Evolutionary conservation across 1,140 invertebrate genomes (phyloP).

Genomic region (Lepidurus arcticus): DNA sequence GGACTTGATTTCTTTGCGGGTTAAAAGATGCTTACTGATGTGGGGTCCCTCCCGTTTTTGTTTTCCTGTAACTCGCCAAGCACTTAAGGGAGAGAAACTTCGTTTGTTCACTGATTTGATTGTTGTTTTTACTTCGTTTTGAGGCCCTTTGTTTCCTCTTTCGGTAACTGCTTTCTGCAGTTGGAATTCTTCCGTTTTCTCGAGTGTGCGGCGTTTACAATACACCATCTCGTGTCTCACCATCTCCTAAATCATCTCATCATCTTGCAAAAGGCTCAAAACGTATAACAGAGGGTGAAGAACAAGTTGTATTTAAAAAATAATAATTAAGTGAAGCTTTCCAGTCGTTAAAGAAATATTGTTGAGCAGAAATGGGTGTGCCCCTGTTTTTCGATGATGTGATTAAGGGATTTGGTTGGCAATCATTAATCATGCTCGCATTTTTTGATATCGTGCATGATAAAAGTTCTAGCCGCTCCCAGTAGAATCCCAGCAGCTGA

Average conservation of each 20-base stretch:
- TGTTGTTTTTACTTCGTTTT: neutral
- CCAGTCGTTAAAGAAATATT: neutral
- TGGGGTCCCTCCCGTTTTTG: constrained; percentile 6
- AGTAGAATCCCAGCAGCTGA: constrained; percentile 4
- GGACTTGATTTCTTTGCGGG: neutral
- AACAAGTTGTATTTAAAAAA: neutral
- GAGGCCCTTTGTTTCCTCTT: neutral
- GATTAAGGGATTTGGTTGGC: neutral
- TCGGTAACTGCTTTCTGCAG: too few species aligned
- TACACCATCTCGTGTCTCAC: too few species aligned
- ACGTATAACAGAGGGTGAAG: too few species aligned
- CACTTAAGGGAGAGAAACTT: constrained; percentile 8
- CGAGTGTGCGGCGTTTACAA: too few species aligned
- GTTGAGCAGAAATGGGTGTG: neutral
- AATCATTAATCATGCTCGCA: constrained; percentile 19
- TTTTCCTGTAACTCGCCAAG: neutral
- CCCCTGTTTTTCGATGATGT: neutral
- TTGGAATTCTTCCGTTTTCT: too few species aligned
- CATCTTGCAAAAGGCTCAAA: too few species aligned
- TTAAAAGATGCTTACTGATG: neutral
- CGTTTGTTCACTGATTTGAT: neutral
- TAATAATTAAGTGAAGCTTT: neutral
- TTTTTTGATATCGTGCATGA: constrained; percentile 4
- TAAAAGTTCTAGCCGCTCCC: neutral
- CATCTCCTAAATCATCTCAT: too few species aligned